phyloP scores from a whole-genome alignment of 2,888 invertebrate species.

The Actias luna region DNA sequence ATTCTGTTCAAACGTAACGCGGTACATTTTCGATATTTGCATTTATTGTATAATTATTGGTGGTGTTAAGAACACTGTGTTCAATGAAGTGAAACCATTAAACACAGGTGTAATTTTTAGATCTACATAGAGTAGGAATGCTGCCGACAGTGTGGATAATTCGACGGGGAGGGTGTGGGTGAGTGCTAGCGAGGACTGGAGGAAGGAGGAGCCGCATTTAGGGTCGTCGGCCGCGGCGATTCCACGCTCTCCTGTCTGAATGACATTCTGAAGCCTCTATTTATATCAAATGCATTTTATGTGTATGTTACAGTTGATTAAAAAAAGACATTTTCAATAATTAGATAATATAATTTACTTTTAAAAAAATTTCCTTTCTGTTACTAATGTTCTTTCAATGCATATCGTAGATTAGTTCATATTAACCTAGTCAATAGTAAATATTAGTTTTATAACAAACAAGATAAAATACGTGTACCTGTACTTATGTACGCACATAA shows the following conservation, averaged over 20 bases:
- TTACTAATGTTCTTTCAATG: not conserved
- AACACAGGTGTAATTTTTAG: not conserved
- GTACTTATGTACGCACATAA: too few relatives aligned
- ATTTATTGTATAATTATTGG: not conserved
- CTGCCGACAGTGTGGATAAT: not conserved
- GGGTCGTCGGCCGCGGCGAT: constrained; percentile 8
- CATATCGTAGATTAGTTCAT: not conserved
- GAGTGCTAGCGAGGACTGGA: constrained; percentile 9
- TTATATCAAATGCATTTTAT: not conserved
- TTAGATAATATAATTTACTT: too few relatives aligned
- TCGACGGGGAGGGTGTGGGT: constrained; percentile 6
- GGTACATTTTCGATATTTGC: too few relatives aligned
- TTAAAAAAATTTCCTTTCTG: not conserved
- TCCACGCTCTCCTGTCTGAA: not conserved
- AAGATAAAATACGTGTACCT: too few relatives aligned
- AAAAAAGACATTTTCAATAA: not conserved
- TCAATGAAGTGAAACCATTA: not conserved
- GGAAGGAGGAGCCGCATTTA: not conserved
- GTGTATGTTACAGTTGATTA: not conserved
- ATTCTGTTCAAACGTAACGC: too few relatives aligned
- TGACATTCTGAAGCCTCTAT: not conserved
- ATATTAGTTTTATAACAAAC: too few relatives aligned
- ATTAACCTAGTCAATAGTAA: too few relatives aligned
- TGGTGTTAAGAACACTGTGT: not conserved
- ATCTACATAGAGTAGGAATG: not conserved